Percentiles rank a stretch among this genome's conserved stretches.
phyloP scores from a whole-genome alignment of 1,140 invertebrate genomes.

The Lethrus apterus region DNA sequence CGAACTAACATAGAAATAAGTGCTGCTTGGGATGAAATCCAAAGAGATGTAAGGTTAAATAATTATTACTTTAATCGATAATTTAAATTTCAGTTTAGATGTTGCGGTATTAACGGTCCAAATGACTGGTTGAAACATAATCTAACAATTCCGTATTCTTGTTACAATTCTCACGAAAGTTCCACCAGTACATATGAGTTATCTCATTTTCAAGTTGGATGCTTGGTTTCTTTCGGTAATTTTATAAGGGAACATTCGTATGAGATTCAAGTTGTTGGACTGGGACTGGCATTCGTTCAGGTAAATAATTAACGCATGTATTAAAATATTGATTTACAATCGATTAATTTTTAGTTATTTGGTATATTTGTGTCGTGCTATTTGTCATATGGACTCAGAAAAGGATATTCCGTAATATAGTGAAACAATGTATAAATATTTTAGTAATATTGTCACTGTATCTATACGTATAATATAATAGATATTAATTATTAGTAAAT shows the following conservation, averaged over 20 bases:
- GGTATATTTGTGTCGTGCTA: conserved; percentile 3
- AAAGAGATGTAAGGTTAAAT: conserved; percentile 1
- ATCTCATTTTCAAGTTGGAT: neutral
- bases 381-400: neutral
- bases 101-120: neutral
- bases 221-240: neutral
- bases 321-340: neutral
- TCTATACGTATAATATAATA: no score
- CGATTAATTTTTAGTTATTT: conserved; percentile 7
- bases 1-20: neutral
- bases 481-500: no score
- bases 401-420: no score
- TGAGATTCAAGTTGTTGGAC: conserved; percentile 1
- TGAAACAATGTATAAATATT: neutral
- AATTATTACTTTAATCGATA: neutral
- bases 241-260: conserved; percentile 2
- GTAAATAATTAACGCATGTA: neutral
- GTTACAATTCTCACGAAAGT: neutral
- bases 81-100: conserved; percentile 1
- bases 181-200: neutral
- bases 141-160: conserved; percentile 1
- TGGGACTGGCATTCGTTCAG: neutral
- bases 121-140: conserved; percentile 1
- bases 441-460: no score
- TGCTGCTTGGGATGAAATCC: conserved; percentile 2